Percentiles rank a stretch among this genome's conserved stretches.
phyloP scores from a whole-genome alignment of 2,888 invertebrate genomes.

The Ophioninae sp. region DNA sequence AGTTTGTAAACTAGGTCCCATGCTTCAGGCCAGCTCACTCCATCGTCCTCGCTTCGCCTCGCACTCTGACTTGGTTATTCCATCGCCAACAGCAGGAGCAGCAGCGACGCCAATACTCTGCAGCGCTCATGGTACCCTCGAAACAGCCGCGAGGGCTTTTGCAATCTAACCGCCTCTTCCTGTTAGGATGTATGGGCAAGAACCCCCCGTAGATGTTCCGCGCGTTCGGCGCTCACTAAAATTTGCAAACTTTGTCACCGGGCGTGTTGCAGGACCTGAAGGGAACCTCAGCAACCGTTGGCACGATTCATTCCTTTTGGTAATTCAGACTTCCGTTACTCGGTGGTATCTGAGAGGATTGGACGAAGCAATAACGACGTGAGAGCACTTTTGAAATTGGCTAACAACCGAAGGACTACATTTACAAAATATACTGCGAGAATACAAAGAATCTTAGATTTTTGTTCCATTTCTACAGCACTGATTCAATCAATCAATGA shows the following conservation, averaged over 20 bases:
- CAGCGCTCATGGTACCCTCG: constrained; percentile 32
- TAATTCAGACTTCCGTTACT: constrained; percentile 4
- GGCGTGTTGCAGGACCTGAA: constrained; percentile 27
- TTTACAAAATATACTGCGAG: neutral
- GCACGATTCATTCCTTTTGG: constrained; percentile 18
- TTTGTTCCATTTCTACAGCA: neutral
- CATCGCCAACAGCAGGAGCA: constrained; percentile 48
- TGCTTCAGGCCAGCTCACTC: constrained; percentile 57
- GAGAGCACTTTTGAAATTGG: neutral
- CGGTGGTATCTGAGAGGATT: neutral
- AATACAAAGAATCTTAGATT: neutral
- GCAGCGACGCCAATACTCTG: constrained; percentile 41
- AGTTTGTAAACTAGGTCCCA: constrained; percentile 78
- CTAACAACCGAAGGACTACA: neutral
- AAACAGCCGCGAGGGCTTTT: constrained; percentile 56
- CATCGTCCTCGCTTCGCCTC: constrained; percentile 9
- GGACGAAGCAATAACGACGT: neutral
- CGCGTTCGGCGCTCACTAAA: constrained; percentile 42
- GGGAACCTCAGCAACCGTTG: constrained; percentile 11
- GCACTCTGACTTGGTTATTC: constrained; percentile 43
- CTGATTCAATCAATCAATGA: neutral
- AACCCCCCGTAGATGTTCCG: constrained; percentile 35
- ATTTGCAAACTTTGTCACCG: constrained; percentile 54
- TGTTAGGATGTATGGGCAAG: constrained; percentile 21
- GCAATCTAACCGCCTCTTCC: constrained; percentile 33